Evolutionary conservation across 2,113 vertebrate species (phyloP), one percentile per base, ranked within the genome.

Genomic region (Orycteropus afer): DNA sequence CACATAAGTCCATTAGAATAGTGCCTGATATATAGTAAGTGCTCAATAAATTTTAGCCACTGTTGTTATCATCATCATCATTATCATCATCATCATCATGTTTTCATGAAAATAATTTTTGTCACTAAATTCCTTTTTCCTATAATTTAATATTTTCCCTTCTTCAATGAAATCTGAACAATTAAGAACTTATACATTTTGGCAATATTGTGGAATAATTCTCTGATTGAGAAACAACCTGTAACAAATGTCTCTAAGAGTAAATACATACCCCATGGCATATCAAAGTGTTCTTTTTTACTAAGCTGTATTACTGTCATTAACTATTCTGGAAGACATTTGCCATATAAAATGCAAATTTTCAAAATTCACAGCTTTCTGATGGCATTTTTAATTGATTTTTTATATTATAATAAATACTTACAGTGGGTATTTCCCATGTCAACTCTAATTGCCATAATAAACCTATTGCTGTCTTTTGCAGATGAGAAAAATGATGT

Each of bases 101-200:
- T 76, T 14, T 20, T 94, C 92, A 73, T 73, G 51, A 89, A 91
- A 93, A 67, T 86, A 5, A 67, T 87, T 86, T 85, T 89, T 73
- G 59, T 10, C 53, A 86, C 61, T 73, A 49, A 74, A 71, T 34
- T 51, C 2, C 2, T 73, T 86, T 1, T 61, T 92, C 79, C 17
- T 82, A 11, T 59, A 65, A 76, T 77, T 85, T 85, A 81, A 79
- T 90, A 71, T 74, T 63, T 53, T 3, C 29, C 51, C 25, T 14
- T 82, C 25, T 40, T 96, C 55, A 81, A 1, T 85, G 45, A 77
- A 88, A 81, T 82, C 32, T 57, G 23, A 90, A n/a, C 63, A 81
- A 91, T 57, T 89, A 86, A 81, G 27, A 77, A 65, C 14, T 67
- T 79, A 65, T 5, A 73, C 47, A 77, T 81, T 87, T 87, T 69